A percentile compares a stretch with the other conserved stretches of the same genome.
Conservation (phyloP, 2,113 vertebrate species). For the Hipposideros armiger region DNA sequence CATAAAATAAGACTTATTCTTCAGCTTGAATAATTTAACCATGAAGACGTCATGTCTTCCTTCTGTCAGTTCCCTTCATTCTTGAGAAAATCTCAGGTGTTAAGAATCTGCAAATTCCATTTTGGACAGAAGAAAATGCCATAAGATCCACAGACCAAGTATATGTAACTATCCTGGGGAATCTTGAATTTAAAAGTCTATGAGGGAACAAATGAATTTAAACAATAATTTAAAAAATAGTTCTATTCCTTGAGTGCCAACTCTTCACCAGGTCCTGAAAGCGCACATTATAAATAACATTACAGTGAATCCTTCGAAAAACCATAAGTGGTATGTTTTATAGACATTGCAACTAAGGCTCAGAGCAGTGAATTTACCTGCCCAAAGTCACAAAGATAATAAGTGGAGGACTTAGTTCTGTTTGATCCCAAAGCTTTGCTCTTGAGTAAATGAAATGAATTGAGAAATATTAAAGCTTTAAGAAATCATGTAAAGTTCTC, state of each 20-base stretch:
- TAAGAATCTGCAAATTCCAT: not conserved
- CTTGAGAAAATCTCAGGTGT: slow-evolving; percentile 37
- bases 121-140: not conserved
- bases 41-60: not conserved
- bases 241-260: not conserved
- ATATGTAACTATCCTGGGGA: not conserved
- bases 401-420: not conserved
- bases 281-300: not conserved
- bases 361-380: not conserved
- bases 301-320: not conserved
- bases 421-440: slow-evolving; percentile 35
- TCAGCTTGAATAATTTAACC: not conserved
- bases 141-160: not conserved
- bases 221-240: not conserved
- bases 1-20: slow-evolving; percentile 40
- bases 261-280: not conserved
- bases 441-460: slow-evolving; percentile 51
- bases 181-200: slow-evolving; percentile 4
- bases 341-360: not conserved
- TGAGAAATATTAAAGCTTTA: slow-evolving; percentile 38
- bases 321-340: not conserved
- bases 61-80: not conserved
- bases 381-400: not conserved
- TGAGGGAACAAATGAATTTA: not conserved
- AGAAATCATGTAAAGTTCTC: not conserved